phyloP scores from a whole-genome alignment of 2,113 vertebrate genomes.

The Falco punctatus region DNA sequence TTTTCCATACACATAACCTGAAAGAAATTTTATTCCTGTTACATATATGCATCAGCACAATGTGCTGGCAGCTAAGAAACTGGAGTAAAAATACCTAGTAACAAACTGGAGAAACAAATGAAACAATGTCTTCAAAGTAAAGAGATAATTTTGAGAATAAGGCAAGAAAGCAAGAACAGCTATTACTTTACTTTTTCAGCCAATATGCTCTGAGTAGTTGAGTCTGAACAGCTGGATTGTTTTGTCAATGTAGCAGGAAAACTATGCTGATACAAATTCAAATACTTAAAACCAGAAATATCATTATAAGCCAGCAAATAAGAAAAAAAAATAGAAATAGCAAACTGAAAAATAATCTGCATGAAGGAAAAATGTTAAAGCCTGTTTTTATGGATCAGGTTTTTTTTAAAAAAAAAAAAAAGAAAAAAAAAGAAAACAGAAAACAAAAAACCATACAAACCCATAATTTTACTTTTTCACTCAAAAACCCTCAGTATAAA shows the following conservation, averaged over 20 bases:
- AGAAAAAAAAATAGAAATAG: background rate
- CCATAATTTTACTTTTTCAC: background rate
- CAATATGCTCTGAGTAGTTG: background rate
- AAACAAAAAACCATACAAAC: background rate
- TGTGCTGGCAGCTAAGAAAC: background rate
- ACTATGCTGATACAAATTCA: background rate
- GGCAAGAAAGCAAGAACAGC: background rate
- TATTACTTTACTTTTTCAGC: background rate
- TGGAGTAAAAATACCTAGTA: background rate
- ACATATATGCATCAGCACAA: background rate
- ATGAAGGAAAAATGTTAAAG: background rate
- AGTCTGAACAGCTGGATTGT: background rate
- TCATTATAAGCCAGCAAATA: background rate
- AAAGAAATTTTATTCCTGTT: background rate
- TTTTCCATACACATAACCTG: background rate
- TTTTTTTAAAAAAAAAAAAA: background rate
- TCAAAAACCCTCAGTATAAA: background rate
- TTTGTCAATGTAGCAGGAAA: background rate
- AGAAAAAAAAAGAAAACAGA: background rate
- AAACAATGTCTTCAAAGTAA: background rate
- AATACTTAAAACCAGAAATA: background rate
- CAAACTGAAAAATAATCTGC: background rate
- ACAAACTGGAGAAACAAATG: background rate
- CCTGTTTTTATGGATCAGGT: background rate
- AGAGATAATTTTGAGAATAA: background rate